Evolutionary conservation across 1,140 invertebrate species (phyloP).

Genomic region (Mycetomoellerius zeteki): DNA sequence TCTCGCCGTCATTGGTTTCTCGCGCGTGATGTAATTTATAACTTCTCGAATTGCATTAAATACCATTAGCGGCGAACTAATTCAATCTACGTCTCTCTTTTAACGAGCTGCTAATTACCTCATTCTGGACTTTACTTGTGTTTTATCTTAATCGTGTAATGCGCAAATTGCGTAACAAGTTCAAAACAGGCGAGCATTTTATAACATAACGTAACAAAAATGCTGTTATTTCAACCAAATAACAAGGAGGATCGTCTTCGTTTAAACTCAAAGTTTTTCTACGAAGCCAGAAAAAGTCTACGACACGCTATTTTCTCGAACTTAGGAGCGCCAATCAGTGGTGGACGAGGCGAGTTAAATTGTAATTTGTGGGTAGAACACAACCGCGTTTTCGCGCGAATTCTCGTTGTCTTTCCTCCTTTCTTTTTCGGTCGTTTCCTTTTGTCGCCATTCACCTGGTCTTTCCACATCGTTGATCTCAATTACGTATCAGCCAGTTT

Average conservation of each 20-base stretch:
- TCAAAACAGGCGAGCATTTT: not conserved
- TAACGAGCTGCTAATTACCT: constrained; percentile 17
- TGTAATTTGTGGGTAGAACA: constrained; percentile 26
- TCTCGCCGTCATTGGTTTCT: not conserved
- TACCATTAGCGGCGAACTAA: constrained; percentile 1
- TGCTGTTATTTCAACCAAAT: not conserved
- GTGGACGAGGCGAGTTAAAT: not conserved
- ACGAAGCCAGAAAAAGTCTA: not conserved
- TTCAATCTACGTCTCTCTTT: not conserved
- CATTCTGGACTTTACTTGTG: not conserved
- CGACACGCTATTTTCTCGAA: constrained; percentile 23
- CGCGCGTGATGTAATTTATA: not conserved
- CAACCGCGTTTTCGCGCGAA: not conserved
- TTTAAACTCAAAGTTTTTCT: not conserved
- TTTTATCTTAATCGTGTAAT: constrained; percentile 25
- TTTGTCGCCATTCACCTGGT: constrained; percentile 26
- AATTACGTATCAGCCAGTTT: constrained; percentile 65
- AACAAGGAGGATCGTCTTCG: not conserved
- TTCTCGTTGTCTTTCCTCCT: constrained; percentile 8
- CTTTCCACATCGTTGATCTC: constrained; percentile 60
- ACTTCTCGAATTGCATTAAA: constrained; percentile 20
- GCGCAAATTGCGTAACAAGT: constrained; percentile 12
- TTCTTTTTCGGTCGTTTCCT: not conserved
- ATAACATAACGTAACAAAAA: constrained; percentile 16
- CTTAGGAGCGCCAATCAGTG: not conserved